Evolutionary conservation across 2,113 vertebrate species (phyloP).

Genomic region (Pseudorasbora parva): DNA sequence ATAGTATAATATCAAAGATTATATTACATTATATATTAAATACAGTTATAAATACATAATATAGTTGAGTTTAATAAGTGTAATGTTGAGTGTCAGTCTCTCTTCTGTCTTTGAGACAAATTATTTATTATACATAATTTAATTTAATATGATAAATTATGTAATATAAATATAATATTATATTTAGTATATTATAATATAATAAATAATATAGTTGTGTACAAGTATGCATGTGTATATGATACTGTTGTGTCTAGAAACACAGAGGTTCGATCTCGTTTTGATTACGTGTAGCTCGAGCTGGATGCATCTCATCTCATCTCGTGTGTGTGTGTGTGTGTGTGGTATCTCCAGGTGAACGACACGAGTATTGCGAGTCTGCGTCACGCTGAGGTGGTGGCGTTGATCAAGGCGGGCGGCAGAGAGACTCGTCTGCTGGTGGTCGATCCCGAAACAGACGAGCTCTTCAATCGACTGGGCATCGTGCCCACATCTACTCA

Average conservation of each 20-base stretch:
- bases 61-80: not conserved
- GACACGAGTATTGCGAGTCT: slow-evolving; percentile 82
- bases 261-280: not conserved
- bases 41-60: not conserved
- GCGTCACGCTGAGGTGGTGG: slow-evolving; percentile 89
- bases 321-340: too few species aligned
- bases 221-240: too few species aligned
- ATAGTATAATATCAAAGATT: too few species aligned
- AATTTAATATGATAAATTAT: not conserved
- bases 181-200: not conserved
- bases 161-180: not conserved
- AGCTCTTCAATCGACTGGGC: slow-evolving; percentile 85
- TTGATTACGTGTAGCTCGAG: not conserved
- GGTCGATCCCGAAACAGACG: slow-evolving; percentile 87
- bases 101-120: not conserved
- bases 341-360: slow-evolving; percentile 89
- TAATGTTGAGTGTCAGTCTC: not conserved
- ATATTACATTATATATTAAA: not conserved
- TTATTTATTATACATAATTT: not conserved
- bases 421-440: slow-evolving; percentile 83
- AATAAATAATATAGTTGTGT: not conserved
- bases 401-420: slow-evolving; percentile 81
- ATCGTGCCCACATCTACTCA: slow-evolving; percentile 81
- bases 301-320: not conserved
- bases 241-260: too few species aligned